Percentiles rank a stretch among this genome's conserved stretches.
Conservation (phyloP, 2,888 invertebrate species). For the Corbicula japonica region DNA sequence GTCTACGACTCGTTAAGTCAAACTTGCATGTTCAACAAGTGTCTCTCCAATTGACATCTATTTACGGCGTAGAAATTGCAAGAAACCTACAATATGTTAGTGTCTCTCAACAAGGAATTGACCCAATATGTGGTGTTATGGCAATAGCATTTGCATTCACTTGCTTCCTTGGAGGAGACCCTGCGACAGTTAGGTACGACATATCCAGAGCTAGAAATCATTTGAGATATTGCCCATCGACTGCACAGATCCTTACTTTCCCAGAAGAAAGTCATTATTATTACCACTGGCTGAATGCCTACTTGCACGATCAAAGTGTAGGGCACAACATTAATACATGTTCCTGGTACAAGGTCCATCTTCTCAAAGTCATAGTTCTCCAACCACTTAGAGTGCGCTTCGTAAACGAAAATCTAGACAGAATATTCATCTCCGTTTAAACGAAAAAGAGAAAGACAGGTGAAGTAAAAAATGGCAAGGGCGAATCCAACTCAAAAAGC, state of each 20-base stretch:
- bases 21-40: not conserved
- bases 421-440: not conserved
- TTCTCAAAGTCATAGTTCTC: too few relatives aligned
- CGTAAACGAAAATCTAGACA: constrained; percentile 19
- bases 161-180: constrained; percentile 9
- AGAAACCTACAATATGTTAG: not conserved
- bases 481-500: not conserved
- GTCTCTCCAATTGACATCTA: not conserved
- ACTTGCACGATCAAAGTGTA: constrained; percentile 19
- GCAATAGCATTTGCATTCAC: constrained; percentile 15
- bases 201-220: constrained; percentile 9
- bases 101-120: constrained; percentile 11
- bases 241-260: not conserved
- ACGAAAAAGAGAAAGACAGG: constrained; percentile 1
- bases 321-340: not conserved
- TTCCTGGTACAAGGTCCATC: not conserved
- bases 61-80: not conserved
- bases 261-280: constrained; percentile 1
- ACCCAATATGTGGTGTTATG: constrained; percentile 13
- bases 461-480: constrained; percentile 1
- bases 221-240: not conserved
- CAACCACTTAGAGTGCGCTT: not conserved
- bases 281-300: not conserved
- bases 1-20: constrained; percentile 13
- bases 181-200: constrained; percentile 3